A percentile compares a stretch with the other conserved stretches of the same genome.
Conservation (phyloP, 2,113 vertebrate species). For the Promerops cafer region DNA sequence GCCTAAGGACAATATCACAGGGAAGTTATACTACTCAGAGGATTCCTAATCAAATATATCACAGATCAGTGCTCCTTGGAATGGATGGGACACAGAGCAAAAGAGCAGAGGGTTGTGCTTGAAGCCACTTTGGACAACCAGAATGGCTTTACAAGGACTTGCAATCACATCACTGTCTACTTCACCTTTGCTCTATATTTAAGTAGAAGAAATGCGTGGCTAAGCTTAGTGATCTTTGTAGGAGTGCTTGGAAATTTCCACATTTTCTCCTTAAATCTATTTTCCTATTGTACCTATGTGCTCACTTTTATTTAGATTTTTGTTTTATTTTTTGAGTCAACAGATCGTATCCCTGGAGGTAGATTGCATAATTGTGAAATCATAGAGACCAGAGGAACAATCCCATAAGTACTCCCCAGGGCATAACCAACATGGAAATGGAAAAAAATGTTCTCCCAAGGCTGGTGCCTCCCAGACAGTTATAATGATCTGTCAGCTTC, state of each 20-base stretch:
- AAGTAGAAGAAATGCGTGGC: background rate
- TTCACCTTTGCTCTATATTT: background rate
- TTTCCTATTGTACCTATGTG: background rate
- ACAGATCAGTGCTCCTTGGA: background rate
- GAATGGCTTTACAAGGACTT: background rate
- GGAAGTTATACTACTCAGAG: background rate
- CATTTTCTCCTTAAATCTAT: background rate
- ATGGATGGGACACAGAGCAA: background rate
- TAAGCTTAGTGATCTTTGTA: background rate
- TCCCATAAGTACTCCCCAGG: background rate
- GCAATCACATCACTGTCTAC: background rate
- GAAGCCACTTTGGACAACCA: background rate
- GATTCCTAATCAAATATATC: background rate
- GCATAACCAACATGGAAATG: background rate
- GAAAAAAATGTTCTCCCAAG: background rate
- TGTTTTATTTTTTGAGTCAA: background rate
- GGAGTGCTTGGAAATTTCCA: background rate
- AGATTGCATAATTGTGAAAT: slow-evolving; percentile 33
- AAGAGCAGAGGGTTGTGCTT: background rate
- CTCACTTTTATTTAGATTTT: background rate
- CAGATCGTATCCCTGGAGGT: background rate
- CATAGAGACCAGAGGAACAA: slow-evolving; percentile 28
- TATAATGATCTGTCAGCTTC: background rate
- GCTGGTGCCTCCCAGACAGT: background rate
- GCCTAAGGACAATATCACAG: background rate